A percentile compares a stretch with the other conserved stretches of the same genome.
Conservation (phyloP, 1,140 invertebrate genomes). For the Parasteatoda tepidariorum region DNA sequence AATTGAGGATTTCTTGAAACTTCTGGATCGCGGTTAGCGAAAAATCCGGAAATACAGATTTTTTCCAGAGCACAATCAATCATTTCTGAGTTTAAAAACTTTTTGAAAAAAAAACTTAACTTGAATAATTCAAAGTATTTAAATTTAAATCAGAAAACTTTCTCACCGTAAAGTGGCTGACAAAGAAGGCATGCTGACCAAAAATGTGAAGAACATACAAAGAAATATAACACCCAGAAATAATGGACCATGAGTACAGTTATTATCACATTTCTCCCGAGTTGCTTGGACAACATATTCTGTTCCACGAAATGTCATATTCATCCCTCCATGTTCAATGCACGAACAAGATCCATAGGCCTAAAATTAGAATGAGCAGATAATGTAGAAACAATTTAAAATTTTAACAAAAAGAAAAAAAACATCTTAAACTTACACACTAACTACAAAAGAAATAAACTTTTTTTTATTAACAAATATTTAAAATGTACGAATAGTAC, state of each 20-base stretch:
- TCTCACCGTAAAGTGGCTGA: constrained; percentile 79
- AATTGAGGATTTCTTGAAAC: too few species aligned
- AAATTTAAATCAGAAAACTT: too few species aligned
- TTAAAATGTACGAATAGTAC: too few species aligned
- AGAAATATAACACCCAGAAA: constrained; percentile 79
- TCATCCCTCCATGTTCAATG: constrained; percentile 4
- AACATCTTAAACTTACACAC: not conserved
- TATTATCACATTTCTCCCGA: constrained; percentile 75
- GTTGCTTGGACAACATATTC: constrained; percentile 69
- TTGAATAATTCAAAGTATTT: too few species aligned
- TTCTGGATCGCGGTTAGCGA: too few species aligned
- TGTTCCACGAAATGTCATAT: constrained; percentile 28
- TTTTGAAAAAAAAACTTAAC: not conserved
- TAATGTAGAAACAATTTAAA: not conserved
- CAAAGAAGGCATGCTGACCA: constrained; percentile 81
- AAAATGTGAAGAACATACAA: constrained; percentile 81
- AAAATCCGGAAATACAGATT: too few species aligned
- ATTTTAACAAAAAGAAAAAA: not conserved
- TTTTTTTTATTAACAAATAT: too few species aligned
- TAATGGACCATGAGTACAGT: constrained; percentile 75
- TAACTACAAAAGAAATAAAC: too few species aligned
- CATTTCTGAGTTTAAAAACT: not conserved
- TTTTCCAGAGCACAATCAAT: not conserved
- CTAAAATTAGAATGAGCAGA: too few species aligned
- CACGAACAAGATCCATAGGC: constrained; percentile 60